Evolutionary conservation across 2,797 vertebrate species (phyloP).

Genomic region (Luscinia megarhynchos): DNA sequence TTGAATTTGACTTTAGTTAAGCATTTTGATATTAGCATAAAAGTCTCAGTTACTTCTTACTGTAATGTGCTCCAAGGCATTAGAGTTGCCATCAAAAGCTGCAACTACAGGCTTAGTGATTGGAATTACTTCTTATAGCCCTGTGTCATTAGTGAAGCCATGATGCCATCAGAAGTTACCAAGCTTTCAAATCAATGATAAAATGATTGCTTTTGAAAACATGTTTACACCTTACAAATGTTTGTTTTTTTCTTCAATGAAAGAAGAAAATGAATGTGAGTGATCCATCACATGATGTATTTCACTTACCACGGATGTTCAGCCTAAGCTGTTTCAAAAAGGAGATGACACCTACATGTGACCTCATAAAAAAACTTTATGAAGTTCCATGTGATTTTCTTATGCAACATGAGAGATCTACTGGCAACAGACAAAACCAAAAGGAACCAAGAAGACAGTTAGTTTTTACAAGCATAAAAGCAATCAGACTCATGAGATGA

Average conservation of each 20-base stretch:
- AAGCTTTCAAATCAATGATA: not conserved
- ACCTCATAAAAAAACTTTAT: not conserved
- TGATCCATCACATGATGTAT: not conserved
- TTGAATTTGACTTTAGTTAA: not conserved
- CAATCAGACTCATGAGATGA: not conserved
- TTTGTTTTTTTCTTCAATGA: not conserved
- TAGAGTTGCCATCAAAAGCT: not conserved
- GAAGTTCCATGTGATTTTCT: not conserved
- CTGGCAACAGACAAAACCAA: not conserved
- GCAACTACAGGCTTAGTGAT: not conserved
- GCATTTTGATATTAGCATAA: not conserved
- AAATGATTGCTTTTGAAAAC: not conserved
- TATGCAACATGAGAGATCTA: not conserved
- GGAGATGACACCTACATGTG: not conserved
- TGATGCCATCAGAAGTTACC: not conserved
- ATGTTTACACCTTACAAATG: not conserved
- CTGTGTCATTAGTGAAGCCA: not conserved
- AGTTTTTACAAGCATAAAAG: not conserved
- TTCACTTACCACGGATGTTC: not conserved
- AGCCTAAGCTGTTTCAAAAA: not conserved
- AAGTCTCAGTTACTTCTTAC: not conserved
- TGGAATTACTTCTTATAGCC: not conserved
- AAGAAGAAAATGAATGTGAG: not conserved
- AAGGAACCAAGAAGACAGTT: not conserved
- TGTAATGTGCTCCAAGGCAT: not conserved